phyloP scores from a whole-genome alignment of 2,888 invertebrate species.

The Boloria selene region DNA sequence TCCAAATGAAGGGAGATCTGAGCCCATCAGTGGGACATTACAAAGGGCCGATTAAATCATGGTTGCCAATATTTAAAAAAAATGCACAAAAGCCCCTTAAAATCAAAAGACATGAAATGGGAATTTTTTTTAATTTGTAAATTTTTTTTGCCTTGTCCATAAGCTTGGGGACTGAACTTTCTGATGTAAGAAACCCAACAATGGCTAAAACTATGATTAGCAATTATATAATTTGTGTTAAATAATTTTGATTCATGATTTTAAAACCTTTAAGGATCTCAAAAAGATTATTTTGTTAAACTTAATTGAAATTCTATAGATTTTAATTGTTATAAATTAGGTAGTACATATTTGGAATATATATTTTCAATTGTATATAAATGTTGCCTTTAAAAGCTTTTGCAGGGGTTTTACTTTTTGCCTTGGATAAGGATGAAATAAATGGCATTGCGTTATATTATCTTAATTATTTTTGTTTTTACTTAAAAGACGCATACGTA shows the following conservation, averaged over 20 bases:
- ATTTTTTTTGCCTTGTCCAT: neutral
- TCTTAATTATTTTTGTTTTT: conserved; percentile 6
- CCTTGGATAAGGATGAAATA: conserved; percentile 8
- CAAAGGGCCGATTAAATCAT: no score
- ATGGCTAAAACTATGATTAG: neutral
- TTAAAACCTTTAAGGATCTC: conserved; percentile 27
- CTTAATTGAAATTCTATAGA: conserved; percentile 23
- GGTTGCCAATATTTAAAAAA: no score
- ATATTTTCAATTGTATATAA: conserved; percentile 8
- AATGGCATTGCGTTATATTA: conserved; percentile 9
- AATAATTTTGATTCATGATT: conserved; percentile 13
- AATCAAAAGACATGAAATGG: no score
- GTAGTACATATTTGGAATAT: conserved; percentile 5
- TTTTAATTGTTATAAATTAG: conserved; percentile 30
- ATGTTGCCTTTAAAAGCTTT: conserved; percentile 9
- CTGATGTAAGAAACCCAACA: conserved; percentile 11
- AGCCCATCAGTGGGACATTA: no score
- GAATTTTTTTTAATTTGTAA: no score
- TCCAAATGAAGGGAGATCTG: no score
- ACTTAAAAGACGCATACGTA: neutral
- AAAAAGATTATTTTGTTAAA: conserved; percentile 21
- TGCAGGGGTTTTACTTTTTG: conserved; percentile 13
- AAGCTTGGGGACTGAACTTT: conserved; percentile 11
- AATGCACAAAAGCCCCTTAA: no score
- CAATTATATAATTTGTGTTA: conserved; percentile 2